Conservation (phyloP, 1,140 invertebrate species). For the Ylistrum balloti region DNA sequence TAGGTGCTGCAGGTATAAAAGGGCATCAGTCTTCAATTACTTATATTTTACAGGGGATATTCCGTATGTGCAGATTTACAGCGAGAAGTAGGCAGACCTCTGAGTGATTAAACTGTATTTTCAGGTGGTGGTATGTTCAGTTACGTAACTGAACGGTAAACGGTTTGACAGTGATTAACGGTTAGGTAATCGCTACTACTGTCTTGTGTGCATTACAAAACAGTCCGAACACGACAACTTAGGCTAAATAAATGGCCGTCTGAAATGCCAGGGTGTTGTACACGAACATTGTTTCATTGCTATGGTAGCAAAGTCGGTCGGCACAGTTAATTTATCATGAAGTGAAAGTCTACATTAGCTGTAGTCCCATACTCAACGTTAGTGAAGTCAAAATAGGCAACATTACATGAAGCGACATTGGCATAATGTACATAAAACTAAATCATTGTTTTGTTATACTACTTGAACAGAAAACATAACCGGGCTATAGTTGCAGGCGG, state of each 20-base stretch:
- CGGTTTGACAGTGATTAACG: slow-evolving; percentile 12
- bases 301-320: background rate
- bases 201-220: background rate
- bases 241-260: background rate
- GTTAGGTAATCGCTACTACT: background rate
- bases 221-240: background rate
- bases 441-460: background rate
- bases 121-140: background rate
- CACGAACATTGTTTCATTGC: background rate
- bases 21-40: too few species aligned
- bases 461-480: background rate
- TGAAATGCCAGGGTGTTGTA: background rate
- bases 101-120: background rate
- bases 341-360: background rate
- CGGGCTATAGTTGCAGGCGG: background rate
- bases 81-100: too few species aligned
- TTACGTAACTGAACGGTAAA: background rate
- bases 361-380: background rate
- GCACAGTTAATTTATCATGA: background rate
- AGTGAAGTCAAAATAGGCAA: background rate
- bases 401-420: too few species aligned
- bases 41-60: too few species aligned
- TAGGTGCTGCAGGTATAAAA: too few species aligned
- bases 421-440: background rate
- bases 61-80: too few species aligned